Conservation (phyloP, 2,797 vertebrate species). For the Chelon auratus region DNA sequence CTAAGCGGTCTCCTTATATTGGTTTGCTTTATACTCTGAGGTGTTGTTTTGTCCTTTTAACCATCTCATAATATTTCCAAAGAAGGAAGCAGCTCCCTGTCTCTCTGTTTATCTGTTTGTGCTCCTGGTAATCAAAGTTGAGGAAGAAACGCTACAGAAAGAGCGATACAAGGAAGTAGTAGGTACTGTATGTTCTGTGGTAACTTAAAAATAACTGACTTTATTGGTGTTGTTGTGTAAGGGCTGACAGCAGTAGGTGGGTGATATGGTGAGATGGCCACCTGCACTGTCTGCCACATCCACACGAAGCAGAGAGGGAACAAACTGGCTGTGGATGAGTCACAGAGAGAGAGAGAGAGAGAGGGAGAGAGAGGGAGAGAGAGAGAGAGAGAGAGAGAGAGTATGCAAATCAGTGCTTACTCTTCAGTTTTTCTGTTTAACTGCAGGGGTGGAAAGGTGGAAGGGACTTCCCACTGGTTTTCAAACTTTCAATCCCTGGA, state of each 20-base stretch:
- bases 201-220: constrained; percentile 49
- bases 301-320: constrained; percentile 67
- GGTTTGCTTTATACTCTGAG: background rate
- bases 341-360: constrained; percentile 36
- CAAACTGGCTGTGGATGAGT: constrained; percentile 71
- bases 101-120: background rate
- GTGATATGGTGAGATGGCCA: constrained; percentile 77
- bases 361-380: constrained; percentile 24
- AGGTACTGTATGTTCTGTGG: constrained; percentile 19
- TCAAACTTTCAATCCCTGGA: constrained; percentile 73
- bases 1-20: background rate
- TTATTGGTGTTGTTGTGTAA: constrained; percentile 66
- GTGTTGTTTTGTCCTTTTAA: constrained; percentile 17
- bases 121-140: background rate
- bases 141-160: constrained; percentile 13
- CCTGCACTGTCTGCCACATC: constrained; percentile 80
- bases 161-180: background rate
- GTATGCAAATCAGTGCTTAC: constrained; percentile 77
- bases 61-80: background rate
- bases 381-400: constrained; percentile 17
- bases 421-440: constrained; percentile 73
- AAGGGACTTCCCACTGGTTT: constrained; percentile 77
- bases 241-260: constrained; percentile 73
- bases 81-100: constrained; percentile 1
- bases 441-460: constrained; percentile 43